Conservation (phyloP, 2,888 invertebrate species). For the Orchestes rusci region DNA sequence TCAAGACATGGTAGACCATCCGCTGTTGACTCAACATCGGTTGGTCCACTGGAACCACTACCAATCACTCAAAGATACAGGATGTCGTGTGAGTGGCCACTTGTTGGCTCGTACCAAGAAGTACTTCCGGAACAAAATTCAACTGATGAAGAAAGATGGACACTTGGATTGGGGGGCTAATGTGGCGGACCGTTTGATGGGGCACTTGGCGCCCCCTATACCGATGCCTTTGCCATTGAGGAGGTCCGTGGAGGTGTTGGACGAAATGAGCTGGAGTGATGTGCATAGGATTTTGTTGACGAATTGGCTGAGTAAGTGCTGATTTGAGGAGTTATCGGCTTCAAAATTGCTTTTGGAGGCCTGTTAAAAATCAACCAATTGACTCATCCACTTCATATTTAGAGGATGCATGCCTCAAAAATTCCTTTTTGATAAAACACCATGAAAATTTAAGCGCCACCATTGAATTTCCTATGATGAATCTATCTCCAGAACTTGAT, state of each 20-base stretch:
- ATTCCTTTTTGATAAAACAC: no score
- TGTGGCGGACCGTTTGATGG: slow-evolving; percentile 40
- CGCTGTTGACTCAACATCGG: slow-evolving; percentile 51
- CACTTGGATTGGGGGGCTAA: slow-evolving; percentile 40
- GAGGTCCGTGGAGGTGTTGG: slow-evolving; percentile 26
- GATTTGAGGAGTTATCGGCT: not conserved
- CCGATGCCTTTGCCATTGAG: slow-evolving; percentile 20
- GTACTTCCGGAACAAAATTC: slow-evolving; percentile 23
- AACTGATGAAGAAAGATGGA: slow-evolving; percentile 40
- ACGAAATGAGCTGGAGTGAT: slow-evolving; percentile 30
- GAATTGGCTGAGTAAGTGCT: slow-evolving; percentile 34
- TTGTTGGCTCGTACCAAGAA: slow-evolving; percentile 17
- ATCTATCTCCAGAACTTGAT: no score
- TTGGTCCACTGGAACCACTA: slow-evolving; percentile 55
- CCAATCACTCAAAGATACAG: slow-evolving; percentile 55
- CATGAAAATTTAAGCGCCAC: no score
- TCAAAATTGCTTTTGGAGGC: no score
- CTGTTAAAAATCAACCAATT: no score
- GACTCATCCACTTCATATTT: no score
- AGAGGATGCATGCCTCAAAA: no score
- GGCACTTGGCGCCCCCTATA: slow-evolving; percentile 31
- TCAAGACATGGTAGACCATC: slow-evolving; percentile 48
- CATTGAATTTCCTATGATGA: no score
- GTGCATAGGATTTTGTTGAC: slow-evolving; percentile 34
- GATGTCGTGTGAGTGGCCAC: slow-evolving; percentile 46